Conservation (phyloP, 2,888 invertebrate genomes). For the Parnassius apollo region DNA sequence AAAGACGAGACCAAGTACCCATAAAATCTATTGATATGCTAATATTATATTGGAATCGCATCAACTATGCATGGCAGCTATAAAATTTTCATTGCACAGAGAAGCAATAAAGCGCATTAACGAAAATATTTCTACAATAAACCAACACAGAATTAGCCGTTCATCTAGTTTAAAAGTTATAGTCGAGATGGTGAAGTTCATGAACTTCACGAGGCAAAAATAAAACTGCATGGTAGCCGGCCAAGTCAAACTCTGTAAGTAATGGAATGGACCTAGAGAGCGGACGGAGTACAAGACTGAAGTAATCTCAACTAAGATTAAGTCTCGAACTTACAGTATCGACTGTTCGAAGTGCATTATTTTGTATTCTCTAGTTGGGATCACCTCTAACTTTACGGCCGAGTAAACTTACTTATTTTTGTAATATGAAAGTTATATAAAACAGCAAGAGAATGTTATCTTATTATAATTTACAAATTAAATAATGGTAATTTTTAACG, state of each 20-base stretch:
- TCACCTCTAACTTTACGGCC: conserved; percentile 38
- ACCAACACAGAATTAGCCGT: conserved; percentile 47
- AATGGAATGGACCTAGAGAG: conserved; percentile 49
- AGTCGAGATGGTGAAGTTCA: conserved; percentile 5
- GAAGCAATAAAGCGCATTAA: conserved; percentile 27
- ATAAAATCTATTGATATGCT: conserved; percentile 23
- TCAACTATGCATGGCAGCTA: conserved; percentile 8
- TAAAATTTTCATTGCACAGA: conserved; percentile 16
- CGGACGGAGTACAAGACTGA: conserved; percentile 48
- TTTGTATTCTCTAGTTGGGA: conserved; percentile 49
- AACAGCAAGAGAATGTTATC: conserved; percentile 31
- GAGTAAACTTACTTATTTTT: conserved; percentile 50
- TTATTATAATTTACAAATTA: conserved; percentile 3
- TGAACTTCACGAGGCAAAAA: conserved; percentile 16
- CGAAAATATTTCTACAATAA: conserved; percentile 44
- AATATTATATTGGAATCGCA: conserved; percentile 13
- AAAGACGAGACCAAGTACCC: conserved; percentile 13
- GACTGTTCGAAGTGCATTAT: conserved; percentile 61
- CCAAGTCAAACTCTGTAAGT: conserved; percentile 48
- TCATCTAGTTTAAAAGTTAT: conserved; percentile 58
- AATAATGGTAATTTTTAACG: too few species aligned
- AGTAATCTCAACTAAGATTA: conserved; percentile 70
- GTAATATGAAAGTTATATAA: conserved; percentile 34
- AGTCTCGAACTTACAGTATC: conserved; percentile 67
- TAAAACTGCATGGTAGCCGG: conserved; percentile 42